A percentile compares a stretch with the other conserved stretches of the same genome.
These are phyloP conservation scores for Campoplex capitator DNA, from an alignment of 2,888 invertebrate genomes.

Conservation along the genomic window DNA sequence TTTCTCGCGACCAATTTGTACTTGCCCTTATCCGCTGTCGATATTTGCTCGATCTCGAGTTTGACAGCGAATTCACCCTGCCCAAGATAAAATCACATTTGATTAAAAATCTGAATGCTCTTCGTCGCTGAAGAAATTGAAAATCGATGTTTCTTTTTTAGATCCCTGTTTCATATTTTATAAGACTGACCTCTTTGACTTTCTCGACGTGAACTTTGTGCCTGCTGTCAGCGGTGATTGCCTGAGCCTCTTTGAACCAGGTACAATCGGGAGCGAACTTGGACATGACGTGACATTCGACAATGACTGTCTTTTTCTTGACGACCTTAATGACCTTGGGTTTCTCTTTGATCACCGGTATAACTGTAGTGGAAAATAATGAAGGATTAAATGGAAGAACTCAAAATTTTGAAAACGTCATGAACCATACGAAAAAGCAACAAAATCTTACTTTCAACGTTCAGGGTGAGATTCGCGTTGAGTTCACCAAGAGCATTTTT, in stretches of 20 bases:
- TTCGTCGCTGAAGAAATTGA: background rate
- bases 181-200: conserved; percentile 89
- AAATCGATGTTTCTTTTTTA: background rate
- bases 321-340: conserved; percentile 96
- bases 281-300: conserved; percentile 97
- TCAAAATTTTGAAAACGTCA: background rate
- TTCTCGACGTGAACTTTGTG: conserved; percentile 92
- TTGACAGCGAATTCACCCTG: conserved; percentile 96
- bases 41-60: conserved; percentile 94
- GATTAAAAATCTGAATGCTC: background rate
- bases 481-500: conserved; percentile 98
- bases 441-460: conserved; percentile 95
- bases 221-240: conserved; percentile 91
- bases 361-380: conserved; percentile 86
- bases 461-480: conserved; percentile 98
- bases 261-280: conserved; percentile 96
- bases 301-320: conserved; percentile 96
- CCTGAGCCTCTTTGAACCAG: conserved; percentile 95
- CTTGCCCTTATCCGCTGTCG: conserved; percentile 92
- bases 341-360: conserved; percentile 96
- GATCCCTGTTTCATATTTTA: background rate
- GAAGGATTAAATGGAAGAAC: background rate
- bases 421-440: background rate
- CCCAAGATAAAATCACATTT: conserved; percentile 64
- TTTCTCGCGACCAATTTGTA: conserved; percentile 96